Conservation (phyloP, 1,140 invertebrate genomes). For the Tetramorium parvispinum region DNA sequence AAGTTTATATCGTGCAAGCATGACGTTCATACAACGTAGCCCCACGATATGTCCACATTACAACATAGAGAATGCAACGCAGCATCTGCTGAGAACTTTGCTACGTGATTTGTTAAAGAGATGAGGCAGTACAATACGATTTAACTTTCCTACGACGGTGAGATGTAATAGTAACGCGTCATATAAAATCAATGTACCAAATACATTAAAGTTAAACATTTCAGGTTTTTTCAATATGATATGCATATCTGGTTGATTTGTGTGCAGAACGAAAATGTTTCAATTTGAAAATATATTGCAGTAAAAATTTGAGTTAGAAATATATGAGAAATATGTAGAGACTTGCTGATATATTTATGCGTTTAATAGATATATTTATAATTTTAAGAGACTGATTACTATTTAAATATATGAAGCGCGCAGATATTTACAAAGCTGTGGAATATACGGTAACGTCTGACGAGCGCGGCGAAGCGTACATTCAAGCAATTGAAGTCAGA, state of each 20-base stretch:
- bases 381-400: neutral
- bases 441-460: constrained; percentile 45
- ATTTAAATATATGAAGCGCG: neutral
- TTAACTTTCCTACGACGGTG: constrained; percentile 31
- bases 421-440: constrained; percentile 43
- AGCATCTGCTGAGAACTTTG: constrained; percentile 55
- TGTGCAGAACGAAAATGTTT: neutral
- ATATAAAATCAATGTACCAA: constrained; percentile 62
- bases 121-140: constrained; percentile 21
- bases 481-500: constrained; percentile 46
- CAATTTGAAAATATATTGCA: neutral
- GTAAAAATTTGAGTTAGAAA: neutral
- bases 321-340: too few relatives aligned
- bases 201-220: neutral
- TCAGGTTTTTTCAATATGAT: neutral
- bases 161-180: neutral
- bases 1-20: constrained; percentile 29
- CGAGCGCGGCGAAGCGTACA: constrained; percentile 5
- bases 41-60: constrained; percentile 30
- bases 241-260: neutral
- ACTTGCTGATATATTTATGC: neutral
- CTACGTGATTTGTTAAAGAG: constrained; percentile 65
- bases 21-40: neutral
- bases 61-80: constrained; percentile 20
- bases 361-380: neutral